Base-by-base conservation (phyloP, 2,797 vertebrate genomes). In the Muraenolepis orangiensis region DNA sequence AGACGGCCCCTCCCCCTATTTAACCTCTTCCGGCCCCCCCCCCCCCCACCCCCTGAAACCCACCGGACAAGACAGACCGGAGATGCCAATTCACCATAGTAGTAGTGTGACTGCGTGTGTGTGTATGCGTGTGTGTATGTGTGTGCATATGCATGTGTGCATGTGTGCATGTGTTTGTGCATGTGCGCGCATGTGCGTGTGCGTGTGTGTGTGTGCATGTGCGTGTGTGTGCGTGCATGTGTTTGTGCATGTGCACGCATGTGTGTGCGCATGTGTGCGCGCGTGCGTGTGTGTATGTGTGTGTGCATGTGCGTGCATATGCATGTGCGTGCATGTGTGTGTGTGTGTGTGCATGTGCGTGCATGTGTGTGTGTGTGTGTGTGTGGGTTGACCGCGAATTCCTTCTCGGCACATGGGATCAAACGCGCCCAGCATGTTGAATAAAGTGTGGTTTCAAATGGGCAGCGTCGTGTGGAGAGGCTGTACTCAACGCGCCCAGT, bases 1-100 rank as follows among this genome's bases (percentile, higher is more conserved):
- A 76, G 80, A 78, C 85, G 81, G n/a, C n/a, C 91, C 91, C 91
- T 88, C 88, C 91, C 89, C 88, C 82, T 78, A 79, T 70, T 94
- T 94, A 94, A 94, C 92, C 88, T 91, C 86, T 93, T 91, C 85
- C 29, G 14, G 29, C 66, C 66, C 16, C 64, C 14, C 61, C 23
- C n/a, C n/a, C 26, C 10, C 29, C 28, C 66, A 29, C 23, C 18
- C 74, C 69, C 67, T 46, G 46, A 68, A 67, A 23, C 73, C 34
- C 72, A 20, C 66, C 31, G 36, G 66, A 74, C 30, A 28, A 31
- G 66, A 74, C 30, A 28, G 12, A 28, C 29, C 26, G 23, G 61
- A 66, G 61, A 23, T 23, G 61, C 26, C n/a, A 26, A 66, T 23
- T 66, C n/a, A 26, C 42, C 42, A 18, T 4, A 51, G 42, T n/a